These are phyloP conservation scores for Mamestra brassicae DNA, from an alignment of 2,888 invertebrate genomes.

Conservation along the genomic window DNA sequence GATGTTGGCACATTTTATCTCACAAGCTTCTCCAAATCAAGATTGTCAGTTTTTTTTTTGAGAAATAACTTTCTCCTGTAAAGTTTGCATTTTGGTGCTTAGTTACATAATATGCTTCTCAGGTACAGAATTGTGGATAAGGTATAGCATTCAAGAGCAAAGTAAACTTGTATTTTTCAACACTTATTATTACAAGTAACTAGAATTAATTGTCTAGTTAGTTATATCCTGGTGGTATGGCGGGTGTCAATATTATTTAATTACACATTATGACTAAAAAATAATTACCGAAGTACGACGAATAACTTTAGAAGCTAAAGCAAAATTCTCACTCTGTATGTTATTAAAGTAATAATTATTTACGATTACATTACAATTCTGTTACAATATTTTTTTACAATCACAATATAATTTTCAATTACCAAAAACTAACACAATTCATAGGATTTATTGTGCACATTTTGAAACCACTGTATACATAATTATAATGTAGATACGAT, in stretches of 20 bases:
- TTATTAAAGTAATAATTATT: conserved; percentile 63
- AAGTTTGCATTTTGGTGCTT: no score
- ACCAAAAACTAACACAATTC: conserved; percentile 79
- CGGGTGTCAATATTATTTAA: conserved; percentile 48
- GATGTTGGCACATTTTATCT: no score
- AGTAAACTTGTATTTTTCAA: conserved; percentile 37
- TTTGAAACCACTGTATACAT: conserved; percentile 80
- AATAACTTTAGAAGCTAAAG: conserved; percentile 66
- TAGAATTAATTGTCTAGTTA: conserved; percentile 35
- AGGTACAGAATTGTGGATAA: conserved; percentile 3
- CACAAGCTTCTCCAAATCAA: no score
- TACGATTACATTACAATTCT: conserved; percentile 63
- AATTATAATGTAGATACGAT: conserved; percentile 78
- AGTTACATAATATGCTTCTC: neutral
- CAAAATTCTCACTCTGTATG: conserved; percentile 66
- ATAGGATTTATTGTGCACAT: conserved; percentile 82
- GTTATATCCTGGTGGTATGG: conserved; percentile 42
- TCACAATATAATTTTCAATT: conserved; percentile 76
- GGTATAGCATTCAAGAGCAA: conserved; percentile 23
- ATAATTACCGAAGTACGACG: conserved; percentile 39
- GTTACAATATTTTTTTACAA: conserved; percentile 66
- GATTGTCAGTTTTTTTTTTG: no score
- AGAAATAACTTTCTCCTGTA: no score
- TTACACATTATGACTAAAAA: conserved; percentile 41
- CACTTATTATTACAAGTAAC: conserved; percentile 41